Percentiles rank a stretch among this genome's conserved stretches.
Evolutionary conservation across 2,888 invertebrate species (phyloP).

Genomic region (Gymnocheta viridis): DNA sequence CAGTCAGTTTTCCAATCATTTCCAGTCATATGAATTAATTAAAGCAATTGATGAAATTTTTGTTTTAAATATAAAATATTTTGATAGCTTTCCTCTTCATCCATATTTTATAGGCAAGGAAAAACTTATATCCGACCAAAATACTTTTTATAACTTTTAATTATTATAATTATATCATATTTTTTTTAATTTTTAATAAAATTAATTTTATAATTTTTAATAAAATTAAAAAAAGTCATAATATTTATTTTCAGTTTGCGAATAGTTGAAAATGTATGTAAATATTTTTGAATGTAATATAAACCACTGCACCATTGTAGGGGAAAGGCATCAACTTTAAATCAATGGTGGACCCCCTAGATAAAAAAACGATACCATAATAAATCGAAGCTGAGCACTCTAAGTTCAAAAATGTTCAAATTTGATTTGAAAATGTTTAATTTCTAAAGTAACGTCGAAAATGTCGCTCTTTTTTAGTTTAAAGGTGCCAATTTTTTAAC

Average conservation of each 20-base stretch:
- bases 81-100: slow-evolving; percentile 27
- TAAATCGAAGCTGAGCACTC: background rate
- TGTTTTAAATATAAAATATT: slow-evolving; percentile 10
- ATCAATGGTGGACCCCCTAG: background rate
- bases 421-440: slow-evolving; percentile 17
- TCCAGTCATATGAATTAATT: slow-evolving; percentile 26
- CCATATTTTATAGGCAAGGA: slow-evolving; percentile 17
- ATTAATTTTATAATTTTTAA: background rate
- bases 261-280: background rate
- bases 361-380: slow-evolving; percentile 6
- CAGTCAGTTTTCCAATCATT: slow-evolving; percentile 12
- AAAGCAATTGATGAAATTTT: slow-evolving; percentile 33
- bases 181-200: background rate
- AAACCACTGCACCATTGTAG: slow-evolving; percentile 1
- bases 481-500: slow-evolving; percentile 6
- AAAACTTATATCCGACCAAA: slow-evolving; percentile 20
- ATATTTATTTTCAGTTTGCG: slow-evolving; percentile 2
- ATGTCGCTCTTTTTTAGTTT: background rate
- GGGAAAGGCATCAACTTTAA: background rate
- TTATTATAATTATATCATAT: background rate
- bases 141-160: slow-evolving; percentile 19
- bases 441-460: background rate
- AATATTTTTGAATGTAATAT: background rate
- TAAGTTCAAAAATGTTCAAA: background rate
- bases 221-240: slow-evolving; percentile 8